A percentile compares a stretch with the other conserved stretches of the same genome.
Evolutionary conservation across 1,140 invertebrate genomes (phyloP).

Genomic region (Daktulosphaira vitifoliae): DNA sequence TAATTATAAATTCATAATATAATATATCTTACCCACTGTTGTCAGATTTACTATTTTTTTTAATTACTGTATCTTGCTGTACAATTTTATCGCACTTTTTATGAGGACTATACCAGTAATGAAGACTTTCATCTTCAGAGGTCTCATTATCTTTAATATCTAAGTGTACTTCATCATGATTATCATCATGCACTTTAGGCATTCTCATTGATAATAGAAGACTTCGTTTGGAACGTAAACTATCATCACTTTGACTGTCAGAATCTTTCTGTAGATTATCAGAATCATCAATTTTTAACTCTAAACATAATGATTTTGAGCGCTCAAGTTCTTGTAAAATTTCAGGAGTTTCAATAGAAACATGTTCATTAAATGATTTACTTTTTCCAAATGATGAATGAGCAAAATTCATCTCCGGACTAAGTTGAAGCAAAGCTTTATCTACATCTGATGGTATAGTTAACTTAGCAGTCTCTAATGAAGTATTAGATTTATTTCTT

Average conservation of each 20-base stretch:
- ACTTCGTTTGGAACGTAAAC: slow-evolving; percentile 17
- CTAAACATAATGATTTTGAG: slow-evolving; percentile 25
- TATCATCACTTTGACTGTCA: slow-evolving; percentile 32
- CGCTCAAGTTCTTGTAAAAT: slow-evolving; percentile 23
- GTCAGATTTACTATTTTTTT: slow-evolving; percentile 7
- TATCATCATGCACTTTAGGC: slow-evolving; percentile 24
- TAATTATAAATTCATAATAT: not conserved
- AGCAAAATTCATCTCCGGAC: slow-evolving; percentile 25
- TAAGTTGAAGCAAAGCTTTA: slow-evolving; percentile 19
- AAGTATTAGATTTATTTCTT: slow-evolving; percentile 23
- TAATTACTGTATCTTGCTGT: slow-evolving; percentile 17
- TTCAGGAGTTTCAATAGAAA: slow-evolving; percentile 1
- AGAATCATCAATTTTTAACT: slow-evolving; percentile 11
- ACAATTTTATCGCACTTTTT: slow-evolving; percentile 28
- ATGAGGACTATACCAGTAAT: slow-evolving; percentile 30
- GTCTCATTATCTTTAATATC: slow-evolving; percentile 16
- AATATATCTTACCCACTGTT: slow-evolving; percentile 5
- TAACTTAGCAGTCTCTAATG: not conserved
- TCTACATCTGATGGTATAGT: slow-evolving; percentile 23
- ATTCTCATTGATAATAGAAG: slow-evolving; percentile 29
- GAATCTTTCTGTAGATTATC: slow-evolving; percentile 29
- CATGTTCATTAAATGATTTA: slow-evolving; percentile 24
- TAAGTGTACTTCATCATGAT: slow-evolving; percentile 22
- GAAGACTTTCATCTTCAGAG: slow-evolving; percentile 19
- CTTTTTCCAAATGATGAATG: slow-evolving; percentile 25